Percentiles rank a stretch among this genome's conserved stretches.
Conservation (phyloP, 2,888 invertebrate species). For the Augochlorella aurata region DNA sequence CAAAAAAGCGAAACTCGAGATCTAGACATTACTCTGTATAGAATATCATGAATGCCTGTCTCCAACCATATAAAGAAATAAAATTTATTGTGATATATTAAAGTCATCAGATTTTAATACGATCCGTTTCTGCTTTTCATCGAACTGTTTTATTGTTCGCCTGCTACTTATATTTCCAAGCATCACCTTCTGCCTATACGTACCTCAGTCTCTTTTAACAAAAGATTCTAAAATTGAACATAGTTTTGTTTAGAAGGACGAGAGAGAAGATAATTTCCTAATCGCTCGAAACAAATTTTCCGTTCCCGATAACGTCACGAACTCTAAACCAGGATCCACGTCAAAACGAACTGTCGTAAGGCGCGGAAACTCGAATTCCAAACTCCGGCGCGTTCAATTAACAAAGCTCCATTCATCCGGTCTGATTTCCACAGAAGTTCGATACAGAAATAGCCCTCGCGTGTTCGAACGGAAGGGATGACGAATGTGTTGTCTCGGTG, state of each 20-base stretch:
- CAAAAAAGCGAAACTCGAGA: conserved; percentile 49
- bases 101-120: conserved; percentile 61
- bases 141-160: neutral
- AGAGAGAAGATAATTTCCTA: too few species aligned
- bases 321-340: neutral
- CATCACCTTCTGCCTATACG: neutral
- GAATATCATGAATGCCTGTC: conserved; percentile 69
- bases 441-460: conserved; percentile 41
- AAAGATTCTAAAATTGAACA: too few species aligned
- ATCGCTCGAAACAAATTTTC: neutral
- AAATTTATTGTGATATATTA: conserved; percentile 77
- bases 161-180: too few species aligned
- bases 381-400: conserved; percentile 32
- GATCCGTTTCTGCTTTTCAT: conserved; percentile 12
- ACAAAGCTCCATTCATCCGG: conserved; percentile 23
- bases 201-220: too few species aligned
- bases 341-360: neutral
- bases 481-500: conserved; percentile 53
- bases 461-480: conserved; percentile 42
- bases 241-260: too few species aligned
- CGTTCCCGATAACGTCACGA: neutral
- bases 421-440: conserved; percentile 46
- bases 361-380: neutral
- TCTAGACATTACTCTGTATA: conserved; percentile 72
- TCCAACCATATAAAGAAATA: conserved; percentile 63